Base-by-base conservation (phyloP, 2,797 vertebrate genomes). In the Acanthurus tractus region DNA sequence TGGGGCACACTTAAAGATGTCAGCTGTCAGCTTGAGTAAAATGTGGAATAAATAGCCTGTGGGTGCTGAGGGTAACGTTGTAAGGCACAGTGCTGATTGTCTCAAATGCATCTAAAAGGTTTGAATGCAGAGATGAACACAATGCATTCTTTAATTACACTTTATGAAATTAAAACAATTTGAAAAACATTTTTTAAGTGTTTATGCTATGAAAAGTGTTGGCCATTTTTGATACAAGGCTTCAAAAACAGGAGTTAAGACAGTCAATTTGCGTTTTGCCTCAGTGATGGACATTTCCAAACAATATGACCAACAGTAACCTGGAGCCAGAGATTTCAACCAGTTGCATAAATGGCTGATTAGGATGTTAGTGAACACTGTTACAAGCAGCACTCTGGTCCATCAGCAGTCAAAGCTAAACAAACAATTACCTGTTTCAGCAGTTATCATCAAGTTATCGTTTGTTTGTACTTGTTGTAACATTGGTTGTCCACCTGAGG, bases 31-130 rank as follows among this genome's bases (percentile, higher is more conserved):
- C 14, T 7, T 53, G 36, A 79, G 22, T 8, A 49, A 58, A 10
- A 3, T 40, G 63, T 53, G 45, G 48, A 67, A 23, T 44, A 49
- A 68, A 76, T 63, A 65, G 34, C 53, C 29, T n/a, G 36, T 38
- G 14, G 38, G 20, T 18, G 49, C 54, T 29, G 34, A 13, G 12
- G 29, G 53, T 53, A 29, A 66, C 2, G 9, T 18, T 18, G 46
- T 25, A 20, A n/a, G 6, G 2, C 12, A 3, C 44, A 23, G 52
- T 6, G 55, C 18, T 5, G 50, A 57, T 66, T 44, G 38, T 15
- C 48, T 29, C 3, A 29, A 29, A 29, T 23, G 3, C 53, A n/a
- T 53, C 22, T 22, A 15, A 44, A 44, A 44, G 13, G 42, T 13
- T 44, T 1, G 17, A 15, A 46, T 46, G 45, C 14, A 46, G 42